These are phyloP conservation scores for Sebastes vulpes DNA, from an alignment of 2,797 vertebrate genomes.

Conservation along the genomic window DNA sequence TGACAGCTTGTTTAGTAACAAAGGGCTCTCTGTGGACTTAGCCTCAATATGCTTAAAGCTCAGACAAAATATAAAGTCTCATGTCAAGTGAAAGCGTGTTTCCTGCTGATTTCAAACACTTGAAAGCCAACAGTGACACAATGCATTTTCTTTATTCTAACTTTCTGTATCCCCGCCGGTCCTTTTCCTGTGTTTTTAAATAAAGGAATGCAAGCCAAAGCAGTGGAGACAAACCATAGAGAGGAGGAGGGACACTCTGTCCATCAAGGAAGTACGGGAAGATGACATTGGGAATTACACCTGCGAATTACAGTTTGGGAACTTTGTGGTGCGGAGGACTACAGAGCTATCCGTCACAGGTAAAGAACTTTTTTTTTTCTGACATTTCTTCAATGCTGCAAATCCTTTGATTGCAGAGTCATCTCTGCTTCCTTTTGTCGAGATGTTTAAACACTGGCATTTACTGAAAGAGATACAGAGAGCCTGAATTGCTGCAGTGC, in stretches of 20 bases:
- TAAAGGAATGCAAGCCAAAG: constrained; percentile 94
- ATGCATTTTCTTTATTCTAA: constrained; percentile 1
- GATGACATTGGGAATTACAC: constrained; percentile 99
- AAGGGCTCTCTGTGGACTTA: background rate
- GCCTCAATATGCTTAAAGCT: constrained; percentile 2
- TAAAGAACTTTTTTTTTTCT: constrained; percentile 71
- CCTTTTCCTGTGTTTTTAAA: constrained; percentile 12
- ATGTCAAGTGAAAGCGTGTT: background rate
- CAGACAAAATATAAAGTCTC: background rate
- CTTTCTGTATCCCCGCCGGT: background rate
- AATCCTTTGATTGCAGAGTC: background rate
- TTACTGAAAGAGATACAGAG: background rate
- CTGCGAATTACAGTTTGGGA: constrained; percentile 95
- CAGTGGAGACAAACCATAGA: constrained; percentile 93
- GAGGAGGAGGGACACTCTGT: constrained; percentile 90
- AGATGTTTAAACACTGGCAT: background rate
- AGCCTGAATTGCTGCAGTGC: background rate
- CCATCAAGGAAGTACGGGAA: constrained; percentile 95
- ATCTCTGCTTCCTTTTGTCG: background rate
- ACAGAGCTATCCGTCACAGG: constrained; percentile 97
- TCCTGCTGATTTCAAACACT: constrained; percentile 14
- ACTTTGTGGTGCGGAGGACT: constrained; percentile 96
- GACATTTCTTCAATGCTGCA: background rate
- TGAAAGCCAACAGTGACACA: background rate
- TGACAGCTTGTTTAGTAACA: constrained; percentile 1